Evolutionary conservation across 2,113 vertebrate genomes (phyloP), one percentile per base, ranked within the genome.

Genomic region (Naja naja): DNA sequence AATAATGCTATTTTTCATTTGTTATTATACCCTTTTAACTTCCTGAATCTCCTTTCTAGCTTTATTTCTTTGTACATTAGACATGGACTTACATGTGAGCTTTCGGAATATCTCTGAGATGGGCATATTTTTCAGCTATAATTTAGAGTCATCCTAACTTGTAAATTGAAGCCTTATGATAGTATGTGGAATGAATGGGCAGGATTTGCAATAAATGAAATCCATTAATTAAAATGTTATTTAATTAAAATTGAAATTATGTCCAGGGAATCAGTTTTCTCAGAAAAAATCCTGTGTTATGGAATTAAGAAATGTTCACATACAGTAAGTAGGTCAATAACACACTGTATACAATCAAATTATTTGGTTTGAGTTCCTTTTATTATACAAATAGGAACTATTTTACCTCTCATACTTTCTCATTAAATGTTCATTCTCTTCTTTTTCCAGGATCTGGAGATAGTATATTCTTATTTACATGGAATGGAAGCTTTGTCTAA

Each of bases 401-500:
- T 55, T 43, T 47, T 85, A 86, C 5, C 53, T 4, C 18, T 43
- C 7, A 5, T 56, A 45, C 25, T 91, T 55, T 86, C 34, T 0
- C 23, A 58, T 34, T 91, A 95, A 96, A 96, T 94, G 86, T 89
- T 93, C 95, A 93, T 97, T 89, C 18, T 87, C 92, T 95, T 69
- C 93, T 90, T 53, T 97, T 96, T 96, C 53, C 97, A 99, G 99
- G 99, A 99, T 96, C 97, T 99, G 98, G 99, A 99, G 97, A 99
- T 99, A 18, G 99, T 99, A 18, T 99, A 99, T 96, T 99, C 99
- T 0, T 99, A 99, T 95, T 98, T 99, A 90, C 99, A 99, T 64
- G 99, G 99, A 34, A 99, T 99, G 99, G 99, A 99, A 97, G 99
- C 99, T 39, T 97, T 99, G 94, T 99, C 99, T 90, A 99, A 99